Conservation (phyloP, 2,888 invertebrate species). For the Archips crataeganus region DNA sequence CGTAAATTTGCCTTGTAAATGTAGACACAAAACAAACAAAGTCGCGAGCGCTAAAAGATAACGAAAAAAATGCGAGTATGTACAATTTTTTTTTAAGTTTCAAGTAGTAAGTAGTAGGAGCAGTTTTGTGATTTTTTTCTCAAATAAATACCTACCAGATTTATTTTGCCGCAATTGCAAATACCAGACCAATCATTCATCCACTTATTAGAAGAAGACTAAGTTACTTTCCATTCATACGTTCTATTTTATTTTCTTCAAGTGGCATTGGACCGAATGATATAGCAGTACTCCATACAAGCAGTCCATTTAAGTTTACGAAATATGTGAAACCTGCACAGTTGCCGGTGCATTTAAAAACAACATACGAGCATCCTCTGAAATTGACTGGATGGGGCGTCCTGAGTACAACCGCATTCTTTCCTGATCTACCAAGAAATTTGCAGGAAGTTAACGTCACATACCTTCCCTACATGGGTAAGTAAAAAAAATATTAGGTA, state of each 20-base stretch:
- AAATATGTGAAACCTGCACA: constrained; percentile 73
- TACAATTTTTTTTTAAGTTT: too few relatives aligned
- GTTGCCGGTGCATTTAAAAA: constrained; percentile 67
- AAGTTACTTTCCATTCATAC: too few relatives aligned
- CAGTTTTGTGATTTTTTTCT: too few relatives aligned
- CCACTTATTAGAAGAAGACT: too few relatives aligned
- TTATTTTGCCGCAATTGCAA: background rate
- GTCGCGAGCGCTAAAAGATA: too few relatives aligned
- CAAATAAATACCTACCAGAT: too few relatives aligned
- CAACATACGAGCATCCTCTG: constrained; percentile 50
- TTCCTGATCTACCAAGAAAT: constrained; percentile 70
- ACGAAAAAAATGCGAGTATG: too few relatives aligned
- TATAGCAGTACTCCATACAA: constrained; percentile 80
- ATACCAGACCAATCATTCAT: too few relatives aligned
- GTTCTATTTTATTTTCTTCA: constrained; percentile 45
- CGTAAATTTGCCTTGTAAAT: too few relatives aligned
- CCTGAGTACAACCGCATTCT: constrained; percentile 64
- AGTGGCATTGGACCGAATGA: constrained; percentile 82
- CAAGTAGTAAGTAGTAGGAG: too few relatives aligned
- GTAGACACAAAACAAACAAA: too few relatives aligned
- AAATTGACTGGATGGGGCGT: constrained; percentile 84
- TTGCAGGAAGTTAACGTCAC: constrained; percentile 78
- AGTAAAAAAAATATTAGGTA: background rate
- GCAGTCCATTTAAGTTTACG: constrained; percentile 63
- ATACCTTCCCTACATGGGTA: constrained; percentile 70